Conservation (phyloP, 2,797 vertebrate genomes). For the Alcedo quadribrachys region DNA sequence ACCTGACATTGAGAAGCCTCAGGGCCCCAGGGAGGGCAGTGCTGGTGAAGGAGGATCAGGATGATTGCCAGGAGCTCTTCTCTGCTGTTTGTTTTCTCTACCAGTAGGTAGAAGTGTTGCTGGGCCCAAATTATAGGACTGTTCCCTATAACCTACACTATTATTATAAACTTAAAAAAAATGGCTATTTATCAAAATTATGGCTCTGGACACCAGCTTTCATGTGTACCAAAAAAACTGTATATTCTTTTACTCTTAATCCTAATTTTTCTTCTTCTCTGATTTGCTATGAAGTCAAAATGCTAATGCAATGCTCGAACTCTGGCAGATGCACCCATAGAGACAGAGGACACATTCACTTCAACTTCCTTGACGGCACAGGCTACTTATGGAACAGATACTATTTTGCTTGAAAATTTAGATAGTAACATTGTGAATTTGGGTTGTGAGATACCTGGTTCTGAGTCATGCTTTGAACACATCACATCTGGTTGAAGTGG, state of each 20-base stretch:
- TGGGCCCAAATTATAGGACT: background rate
- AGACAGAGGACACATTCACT: background rate
- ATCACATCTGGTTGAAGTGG: background rate
- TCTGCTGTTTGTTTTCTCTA: background rate
- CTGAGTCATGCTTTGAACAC: background rate
- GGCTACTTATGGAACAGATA: background rate
- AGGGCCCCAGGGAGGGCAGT: fast-evolving
- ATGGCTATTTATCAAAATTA: background rate
- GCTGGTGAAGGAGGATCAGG: background rate
- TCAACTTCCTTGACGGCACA: background rate
- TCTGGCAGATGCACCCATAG: background rate
- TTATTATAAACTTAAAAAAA: background rate
- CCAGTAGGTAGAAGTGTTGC: background rate
- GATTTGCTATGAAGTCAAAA: background rate
- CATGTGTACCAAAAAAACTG: background rate
- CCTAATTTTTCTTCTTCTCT: background rate
- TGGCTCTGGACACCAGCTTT: background rate
- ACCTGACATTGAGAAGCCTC: background rate
- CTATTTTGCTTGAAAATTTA: background rate
- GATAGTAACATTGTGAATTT: background rate
- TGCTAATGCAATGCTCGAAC: background rate
- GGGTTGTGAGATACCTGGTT: background rate
- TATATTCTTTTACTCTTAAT: background rate
- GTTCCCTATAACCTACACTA: background rate
- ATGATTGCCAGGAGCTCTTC: background rate